phyloP scores from a whole-genome alignment of 2,797 vertebrate genomes.

The Onychomys torridus region DNA sequence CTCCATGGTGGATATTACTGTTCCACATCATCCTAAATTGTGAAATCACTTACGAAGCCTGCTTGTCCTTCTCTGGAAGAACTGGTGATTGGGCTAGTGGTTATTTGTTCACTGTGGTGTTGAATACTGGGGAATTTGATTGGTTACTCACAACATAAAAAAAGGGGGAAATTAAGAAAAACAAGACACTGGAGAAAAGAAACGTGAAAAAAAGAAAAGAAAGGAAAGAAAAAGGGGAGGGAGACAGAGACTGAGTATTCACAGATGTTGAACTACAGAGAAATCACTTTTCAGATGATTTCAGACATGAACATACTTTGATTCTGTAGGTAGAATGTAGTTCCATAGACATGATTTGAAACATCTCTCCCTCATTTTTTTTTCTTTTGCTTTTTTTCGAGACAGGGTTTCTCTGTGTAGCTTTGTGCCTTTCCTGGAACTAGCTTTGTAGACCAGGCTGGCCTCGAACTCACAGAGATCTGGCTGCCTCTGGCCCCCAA shows the following conservation, averaged over 20 bases:
- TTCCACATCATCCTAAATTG: not conserved
- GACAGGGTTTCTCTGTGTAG: too few species aligned
- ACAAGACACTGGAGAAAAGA: not conserved
- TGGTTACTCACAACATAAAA: not conserved
- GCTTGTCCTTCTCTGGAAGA: not conserved
- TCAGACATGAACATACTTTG: not conserved
- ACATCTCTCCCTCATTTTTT: not conserved
- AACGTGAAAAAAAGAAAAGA: not conserved
- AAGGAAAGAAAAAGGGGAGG: accelerated
- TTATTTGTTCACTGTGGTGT: not conserved
- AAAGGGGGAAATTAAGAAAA: not conserved
- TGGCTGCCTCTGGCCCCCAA: too few species aligned
- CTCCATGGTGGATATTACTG: accelerated
- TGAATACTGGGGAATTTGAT: not conserved
- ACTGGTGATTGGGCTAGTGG: not conserved
- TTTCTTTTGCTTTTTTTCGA: too few species aligned
- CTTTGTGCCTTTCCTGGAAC: too few species aligned
- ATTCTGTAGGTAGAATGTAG: not conserved
- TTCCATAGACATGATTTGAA: not conserved
- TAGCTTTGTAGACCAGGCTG: too few species aligned
- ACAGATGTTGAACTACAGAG: not conserved
- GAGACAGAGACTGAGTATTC: not conserved
- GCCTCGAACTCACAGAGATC: too few species aligned
- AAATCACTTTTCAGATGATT: not conserved
- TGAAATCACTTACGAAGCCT: not conserved